Base-by-base conservation (phyloP, 2,113 vertebrate species). In the Antigone vipio region DNA sequence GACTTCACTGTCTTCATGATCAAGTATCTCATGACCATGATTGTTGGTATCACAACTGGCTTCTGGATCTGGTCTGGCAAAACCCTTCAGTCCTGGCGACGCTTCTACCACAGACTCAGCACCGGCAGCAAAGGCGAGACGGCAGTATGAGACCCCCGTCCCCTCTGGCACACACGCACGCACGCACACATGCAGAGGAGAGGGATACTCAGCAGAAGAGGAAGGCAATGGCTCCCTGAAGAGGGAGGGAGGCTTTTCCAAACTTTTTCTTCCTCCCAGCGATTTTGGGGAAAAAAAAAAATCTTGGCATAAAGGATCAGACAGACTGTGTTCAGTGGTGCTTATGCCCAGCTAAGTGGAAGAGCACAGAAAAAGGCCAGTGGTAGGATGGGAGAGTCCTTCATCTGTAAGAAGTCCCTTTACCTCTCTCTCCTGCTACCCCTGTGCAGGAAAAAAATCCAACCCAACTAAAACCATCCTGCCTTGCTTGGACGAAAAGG, bases 31-130 rank as follows among this genome's bases (percentile, higher is more conserved):
- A 99, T 99, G 99, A 99, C 98, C 97, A 98, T 99, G 99, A 99
- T 99, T 22, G 99, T 98, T 34, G 99, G 99, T 20, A 99, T 99
- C 97, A 99, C 99, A 0, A 99, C 99, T 0, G 99, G 99, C 60
- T 99, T 99, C 95, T 99, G 99, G 99, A 98, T 99, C 98, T 99
- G 99, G 99, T 99, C 99, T 0, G 98, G 98, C 89, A 99, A 99
- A 97, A 99, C 99, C 42, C 98, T 99, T 73, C 99, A 99, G 98
- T 98, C 98, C 5, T 99, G 99, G 99, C 97, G 98, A 63, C 97
- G 97, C 83, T 99, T 99, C 96, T 99, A 99, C 95, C 98, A 98
- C 71, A 98, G 98, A 97, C 98, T 99, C 27, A 99, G 98, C 97
- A 99, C 99, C 6, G 98, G 98, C 82, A 99, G 99, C 97, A 99